Evolutionary conservation across 2,113 vertebrate genomes (phyloP).

Genomic region (Neopipo cinnamomea): DNA sequence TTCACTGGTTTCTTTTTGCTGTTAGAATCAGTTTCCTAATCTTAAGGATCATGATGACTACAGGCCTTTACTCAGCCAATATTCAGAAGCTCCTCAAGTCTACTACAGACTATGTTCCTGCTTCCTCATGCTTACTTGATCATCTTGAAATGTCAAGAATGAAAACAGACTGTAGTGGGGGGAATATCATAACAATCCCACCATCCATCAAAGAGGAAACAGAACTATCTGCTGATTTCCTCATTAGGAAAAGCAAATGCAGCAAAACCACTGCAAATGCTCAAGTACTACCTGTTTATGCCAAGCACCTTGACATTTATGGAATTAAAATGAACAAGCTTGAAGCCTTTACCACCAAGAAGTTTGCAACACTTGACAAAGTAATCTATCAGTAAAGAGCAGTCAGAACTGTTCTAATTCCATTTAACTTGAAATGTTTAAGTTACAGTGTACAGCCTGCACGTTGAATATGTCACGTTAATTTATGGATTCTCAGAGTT

Average conservation of each 20-base stretch:
- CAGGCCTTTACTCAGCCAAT: not conserved
- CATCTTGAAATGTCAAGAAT: not conserved
- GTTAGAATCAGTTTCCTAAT: not conserved
- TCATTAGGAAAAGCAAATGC: not conserved
- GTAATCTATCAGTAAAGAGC: not conserved
- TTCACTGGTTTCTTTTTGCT: not conserved
- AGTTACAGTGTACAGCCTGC: not conserved
- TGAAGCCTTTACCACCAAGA: not conserved
- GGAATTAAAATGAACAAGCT: not conserved
- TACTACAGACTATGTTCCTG: not conserved
- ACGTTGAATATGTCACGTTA: rapidly evolving
- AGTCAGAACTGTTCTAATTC: not conserved
- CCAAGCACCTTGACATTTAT: not conserved
- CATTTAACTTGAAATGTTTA: not conserved
- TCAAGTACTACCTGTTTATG: not conserved
- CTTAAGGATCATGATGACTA: not conserved
- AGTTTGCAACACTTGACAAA: not conserved
- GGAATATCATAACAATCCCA: not conserved
- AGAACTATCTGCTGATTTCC: not conserved
- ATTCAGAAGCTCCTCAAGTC: not conserved
- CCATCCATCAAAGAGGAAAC: not conserved
- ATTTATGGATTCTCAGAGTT: not conserved
- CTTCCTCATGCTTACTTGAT: not conserved
- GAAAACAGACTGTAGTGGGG: not conserved
- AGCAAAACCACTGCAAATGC: not conserved